These are phyloP conservation scores for Drosophila equinoxialis DNA, from an alignment of 1,140 invertebrate species.

Conservation along the genomic window DNA sequence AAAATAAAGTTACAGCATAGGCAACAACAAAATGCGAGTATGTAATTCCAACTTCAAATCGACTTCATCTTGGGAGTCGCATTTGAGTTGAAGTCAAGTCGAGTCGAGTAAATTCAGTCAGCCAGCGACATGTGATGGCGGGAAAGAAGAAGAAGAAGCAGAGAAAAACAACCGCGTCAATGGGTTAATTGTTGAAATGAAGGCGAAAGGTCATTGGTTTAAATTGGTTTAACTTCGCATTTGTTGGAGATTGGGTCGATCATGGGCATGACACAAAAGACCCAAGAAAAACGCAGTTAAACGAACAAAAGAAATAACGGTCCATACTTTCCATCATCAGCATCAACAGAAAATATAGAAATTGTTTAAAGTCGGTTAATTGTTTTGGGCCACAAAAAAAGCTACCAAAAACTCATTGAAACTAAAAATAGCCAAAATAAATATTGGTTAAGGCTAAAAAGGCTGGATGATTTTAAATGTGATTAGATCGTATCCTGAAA, in stretches of 20 bases:
- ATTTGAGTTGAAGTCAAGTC: background rate
- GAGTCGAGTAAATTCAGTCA: background rate
- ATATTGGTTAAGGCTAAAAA: background rate
- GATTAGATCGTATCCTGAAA: too few relatives aligned
- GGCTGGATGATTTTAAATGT: too few relatives aligned
- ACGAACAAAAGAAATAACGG: background rate
- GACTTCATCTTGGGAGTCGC: slow-evolving; percentile 26
- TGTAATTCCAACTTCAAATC: slow-evolving; percentile 52
- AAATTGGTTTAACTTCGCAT: slow-evolving; percentile 37
- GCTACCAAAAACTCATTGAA: background rate
- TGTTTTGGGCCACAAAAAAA: background rate
- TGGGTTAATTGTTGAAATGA: slow-evolving; percentile 63
- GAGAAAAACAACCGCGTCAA: slow-evolving; percentile 41
- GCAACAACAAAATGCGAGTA: slow-evolving; percentile 8
- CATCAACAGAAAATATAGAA: background rate
- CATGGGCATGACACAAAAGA: background rate
- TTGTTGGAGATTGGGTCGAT: background rate
- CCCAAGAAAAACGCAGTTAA: background rate
- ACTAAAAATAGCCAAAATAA: background rate
- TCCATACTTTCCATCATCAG: background rate
- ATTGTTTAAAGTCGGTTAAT: background rate
- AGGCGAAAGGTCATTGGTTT: slow-evolving; percentile 51
- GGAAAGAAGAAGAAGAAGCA: background rate
- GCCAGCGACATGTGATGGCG: slow-evolving; percentile 15
- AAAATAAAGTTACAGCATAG: slow-evolving; percentile 76